Evolutionary conservation across 2,113 vertebrate genomes (phyloP), one percentile per base, ranked within the genome.

Genomic region (Sardina pilchardus): DNA sequence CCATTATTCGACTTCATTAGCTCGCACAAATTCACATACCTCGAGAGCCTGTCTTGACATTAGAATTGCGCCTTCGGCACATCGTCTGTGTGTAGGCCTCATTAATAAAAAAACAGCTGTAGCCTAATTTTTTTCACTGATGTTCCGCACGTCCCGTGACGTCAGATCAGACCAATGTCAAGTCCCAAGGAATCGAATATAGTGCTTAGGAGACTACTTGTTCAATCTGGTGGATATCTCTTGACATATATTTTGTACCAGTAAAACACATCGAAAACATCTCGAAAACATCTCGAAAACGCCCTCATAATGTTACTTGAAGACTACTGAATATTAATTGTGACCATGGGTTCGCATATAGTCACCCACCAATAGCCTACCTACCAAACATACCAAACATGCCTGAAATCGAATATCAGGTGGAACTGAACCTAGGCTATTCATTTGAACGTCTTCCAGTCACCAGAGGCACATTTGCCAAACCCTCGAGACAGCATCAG

Each of bases 81-180:
- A 78, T 17, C 30, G 26, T 78, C 14, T 78, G n/a, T 8, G 6
- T 75, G 30, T 17, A 71, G 14, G 48, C 48, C 34, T 42, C 30
- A 47, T 81, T 83, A 83, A 83, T 47, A 42, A 42, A n/a, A 75
- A 24, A 84, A 59, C 82, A 87, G 42, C 71, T 44, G 43, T n/a
- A n/a, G n/a, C n/a, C n/a, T n/a, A 84, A 53, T 85, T 48, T 85
- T 63, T 67, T 85, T n/a, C n/a, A 59, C 83, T 2, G 19, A 24
- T 83, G 67, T 78, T 36, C 81, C 39, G n/a, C 67, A 75, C 82
- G 30, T 83, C 47, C 59, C 12, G 63, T 84, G 89, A 86, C 85
- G 81, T 81, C 21, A 87, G 26, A 47, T n/a, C n/a, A 19, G 43
- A 80, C 5, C 56, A 89, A 82, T 81, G 83, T 85, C 85, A 85